Conservation (phyloP, 2,888 invertebrate species). For the Ichneumoninae sp. region DNA sequence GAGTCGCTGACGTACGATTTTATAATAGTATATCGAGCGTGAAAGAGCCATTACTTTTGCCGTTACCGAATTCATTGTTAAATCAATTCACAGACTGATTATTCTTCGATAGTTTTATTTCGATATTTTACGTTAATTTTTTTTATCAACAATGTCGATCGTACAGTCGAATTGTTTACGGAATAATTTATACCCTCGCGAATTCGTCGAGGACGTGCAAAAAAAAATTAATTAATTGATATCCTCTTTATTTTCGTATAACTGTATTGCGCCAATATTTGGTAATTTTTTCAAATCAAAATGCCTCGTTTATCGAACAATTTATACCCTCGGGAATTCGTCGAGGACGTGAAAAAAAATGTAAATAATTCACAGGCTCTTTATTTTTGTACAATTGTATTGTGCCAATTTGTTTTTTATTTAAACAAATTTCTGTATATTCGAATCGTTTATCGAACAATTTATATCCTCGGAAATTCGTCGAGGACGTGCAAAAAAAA, state of each 20-base stretch:
- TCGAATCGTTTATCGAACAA: background rate
- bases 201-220: constrained; percentile 10
- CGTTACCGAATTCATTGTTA: no score
- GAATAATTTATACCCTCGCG: background rate
- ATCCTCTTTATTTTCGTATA: no score
- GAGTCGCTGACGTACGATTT: constrained; percentile 4
- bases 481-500: background rate
- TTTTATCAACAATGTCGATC: no score
- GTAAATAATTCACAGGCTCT: no score
- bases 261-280: no score
- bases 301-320: background rate
- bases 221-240: no score
- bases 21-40: constrained; percentile 1
- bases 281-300: no score
- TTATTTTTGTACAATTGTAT: no score
- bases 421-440: no score
- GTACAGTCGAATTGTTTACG: background rate
- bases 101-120: background rate
- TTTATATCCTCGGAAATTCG: constrained; percentile 15
- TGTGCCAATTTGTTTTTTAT: no score
- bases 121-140: background rate
- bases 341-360: constrained; percentile 1
- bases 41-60: no score
- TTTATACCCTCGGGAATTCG: constrained; percentile 29
- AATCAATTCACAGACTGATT: no score